Evolutionary conservation across 2,797 vertebrate species (phyloP).

Genomic region (Heterohyrax brucei): DNA sequence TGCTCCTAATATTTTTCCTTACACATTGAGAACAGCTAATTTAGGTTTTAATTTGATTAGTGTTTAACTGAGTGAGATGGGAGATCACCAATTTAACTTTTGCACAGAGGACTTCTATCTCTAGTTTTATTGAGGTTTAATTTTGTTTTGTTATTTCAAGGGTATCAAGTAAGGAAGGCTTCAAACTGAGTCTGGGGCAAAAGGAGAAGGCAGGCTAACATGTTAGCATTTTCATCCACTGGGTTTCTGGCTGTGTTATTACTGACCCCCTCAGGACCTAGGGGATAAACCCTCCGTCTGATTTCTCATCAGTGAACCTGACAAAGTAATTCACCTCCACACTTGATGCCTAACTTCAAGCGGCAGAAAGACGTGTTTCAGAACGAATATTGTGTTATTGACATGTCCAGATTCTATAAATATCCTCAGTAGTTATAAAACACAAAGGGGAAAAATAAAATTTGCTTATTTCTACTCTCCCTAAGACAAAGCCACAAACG

Average conservation of each 20-base stretch:
- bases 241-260: not conserved
- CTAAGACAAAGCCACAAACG: slow-evolving; percentile 33
- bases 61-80: not conserved
- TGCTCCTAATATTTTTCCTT: not conserved
- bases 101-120: not conserved
- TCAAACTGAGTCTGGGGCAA: not conserved
- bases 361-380: slow-evolving; percentile 62
- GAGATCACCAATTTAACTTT: not conserved
- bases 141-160: slow-evolving; percentile 58
- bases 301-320: slow-evolving; percentile 38
- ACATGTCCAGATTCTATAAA: not conserved
- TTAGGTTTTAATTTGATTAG: slow-evolving; percentile 15
- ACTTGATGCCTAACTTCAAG: slow-evolving; percentile 33
- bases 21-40: not conserved
- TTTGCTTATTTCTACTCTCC: slow-evolving; percentile 27
- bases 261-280: not conserved
- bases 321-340: not conserved
- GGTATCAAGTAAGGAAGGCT: slow-evolving; percentile 31
- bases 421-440: not conserved
- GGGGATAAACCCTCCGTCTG: slow-evolving; percentile 42
- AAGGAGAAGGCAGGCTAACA: slow-evolving; percentile 28
- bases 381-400: not conserved
- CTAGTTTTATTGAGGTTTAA: slow-evolving; percentile 43
- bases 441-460: slow-evolving; percentile 34
- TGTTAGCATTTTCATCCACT: not conserved